Evolutionary conservation across 2,888 invertebrate species (phyloP), one percentile per base, ranked within the genome.

Genomic region (Nemoura dubitans): DNA sequence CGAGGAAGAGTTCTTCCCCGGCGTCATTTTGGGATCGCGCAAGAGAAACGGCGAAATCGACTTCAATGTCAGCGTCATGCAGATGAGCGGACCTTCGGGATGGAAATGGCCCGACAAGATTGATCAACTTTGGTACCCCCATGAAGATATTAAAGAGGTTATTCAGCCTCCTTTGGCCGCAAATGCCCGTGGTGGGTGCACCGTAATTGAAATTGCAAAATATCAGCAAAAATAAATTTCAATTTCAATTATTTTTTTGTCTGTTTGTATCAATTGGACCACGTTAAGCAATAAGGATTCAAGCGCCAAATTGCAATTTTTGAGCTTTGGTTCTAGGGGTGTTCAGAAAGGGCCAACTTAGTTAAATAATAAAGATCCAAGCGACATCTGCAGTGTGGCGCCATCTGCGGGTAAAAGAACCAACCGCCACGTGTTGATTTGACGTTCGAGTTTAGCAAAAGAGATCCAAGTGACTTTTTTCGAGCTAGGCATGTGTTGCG

Each of bases 1-100:
- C n/a, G 81, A 81, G 81, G 81, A 27, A 6, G 81, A 81, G n/a
- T 81, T 30, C 27, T 81, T 81, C 29, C 81, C 81, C 6, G 81
- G 81, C 25, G 28, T 26, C 27, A 27, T 80, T 14, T 10, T 26
- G 27, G 80, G 28, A 27, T 80, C 80, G 26, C 36, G 36, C 10
- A 10, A 3, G 3, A 59, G 21, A 1, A 59, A 21, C 59, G 59
- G 16, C 59, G 59, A 16, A 2, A 21, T 7, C 16, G 21, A 21
- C 10, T 14, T 30, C 2, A 7, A 29, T 2, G 21, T 81, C 21
- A 81, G 29, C n/a, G 29, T 25, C 5, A 81, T 81, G 81, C 14
- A 2, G 6, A 81, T 81, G 81, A 30, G 30, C n/a, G 81, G 81
- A 5, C 81, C 80, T 28, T 80, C 81, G 10, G 29, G 30, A 6